These are phyloP conservation scores for Chunga burmeisteri DNA, from an alignment of 2,113 vertebrate species.

Conservation along the genomic window DNA sequence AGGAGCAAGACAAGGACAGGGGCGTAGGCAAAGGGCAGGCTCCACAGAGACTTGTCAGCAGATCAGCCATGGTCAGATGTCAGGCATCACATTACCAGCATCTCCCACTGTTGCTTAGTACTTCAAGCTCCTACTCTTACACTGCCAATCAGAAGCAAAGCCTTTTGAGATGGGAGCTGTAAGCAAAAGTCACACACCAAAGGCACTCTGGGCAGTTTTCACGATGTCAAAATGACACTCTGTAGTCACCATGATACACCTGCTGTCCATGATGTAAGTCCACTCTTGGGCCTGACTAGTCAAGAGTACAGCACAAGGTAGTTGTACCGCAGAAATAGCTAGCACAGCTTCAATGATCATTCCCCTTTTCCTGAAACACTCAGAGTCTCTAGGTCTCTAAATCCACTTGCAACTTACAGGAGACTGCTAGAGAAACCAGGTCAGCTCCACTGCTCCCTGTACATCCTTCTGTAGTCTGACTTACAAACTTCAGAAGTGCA, in stretches of 20 bases:
- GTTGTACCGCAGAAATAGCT: background rate
- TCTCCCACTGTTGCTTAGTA: background rate
- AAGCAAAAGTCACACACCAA: background rate
- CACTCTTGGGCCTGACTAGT: background rate
- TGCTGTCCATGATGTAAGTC: background rate
- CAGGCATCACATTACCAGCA: background rate
- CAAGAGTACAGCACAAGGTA: background rate
- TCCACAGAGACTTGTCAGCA: background rate
- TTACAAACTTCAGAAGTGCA: background rate
- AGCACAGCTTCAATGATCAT: background rate
- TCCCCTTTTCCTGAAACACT: background rate
- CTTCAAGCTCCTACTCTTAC: background rate
- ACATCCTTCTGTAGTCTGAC: background rate
- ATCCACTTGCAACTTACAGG: background rate
- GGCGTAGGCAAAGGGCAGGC: background rate
- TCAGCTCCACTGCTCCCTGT: background rate
- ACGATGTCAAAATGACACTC: background rate
- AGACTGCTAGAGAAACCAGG: background rate
- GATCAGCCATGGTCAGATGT: background rate
- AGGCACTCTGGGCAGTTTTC: background rate
- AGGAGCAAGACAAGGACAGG: background rate
- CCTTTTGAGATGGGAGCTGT: background rate
- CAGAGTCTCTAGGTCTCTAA: background rate
- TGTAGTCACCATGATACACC: background rate
- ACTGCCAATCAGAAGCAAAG: background rate